phyloP scores from a whole-genome alignment of 2,113 vertebrate species.

The Fulmarus glacialis region DNA sequence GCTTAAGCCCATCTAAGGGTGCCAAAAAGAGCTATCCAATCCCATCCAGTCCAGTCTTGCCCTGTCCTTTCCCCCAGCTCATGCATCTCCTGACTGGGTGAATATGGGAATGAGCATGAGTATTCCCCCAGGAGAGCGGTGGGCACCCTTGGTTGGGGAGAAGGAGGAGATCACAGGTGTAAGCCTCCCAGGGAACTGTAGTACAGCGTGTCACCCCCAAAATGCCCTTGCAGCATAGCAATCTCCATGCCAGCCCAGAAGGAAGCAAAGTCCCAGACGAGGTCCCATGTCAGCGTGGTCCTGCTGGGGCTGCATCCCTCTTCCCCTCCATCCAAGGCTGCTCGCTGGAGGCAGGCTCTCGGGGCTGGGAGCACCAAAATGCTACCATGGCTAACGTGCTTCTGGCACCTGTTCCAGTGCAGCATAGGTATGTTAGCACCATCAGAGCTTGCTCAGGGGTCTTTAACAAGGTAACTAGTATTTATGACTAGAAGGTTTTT shows the following conservation, averaged over 20 bases:
- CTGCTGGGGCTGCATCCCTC: neutral
- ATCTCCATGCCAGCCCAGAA: neutral
- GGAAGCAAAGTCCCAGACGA: neutral
- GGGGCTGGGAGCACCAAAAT: neutral
- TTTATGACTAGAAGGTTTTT: neutral
- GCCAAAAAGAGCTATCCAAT: neutral
- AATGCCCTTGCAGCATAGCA: neutral
- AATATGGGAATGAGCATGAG: neutral
- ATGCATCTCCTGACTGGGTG: neutral
- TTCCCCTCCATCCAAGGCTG: neutral
- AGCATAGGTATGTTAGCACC: neutral
- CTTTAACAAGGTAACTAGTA: neutral
- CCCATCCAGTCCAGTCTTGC: neutral
- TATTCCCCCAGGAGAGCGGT: neutral
- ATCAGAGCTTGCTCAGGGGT: neutral
- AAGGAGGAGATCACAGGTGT: neutral
- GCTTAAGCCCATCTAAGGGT: neutral
- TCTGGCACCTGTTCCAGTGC: neutral
- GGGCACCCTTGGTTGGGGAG: fast-evolving
- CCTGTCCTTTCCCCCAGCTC: neutral
- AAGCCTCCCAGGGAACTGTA: neutral
- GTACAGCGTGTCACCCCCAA: neutral
- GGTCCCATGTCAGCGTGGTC: neutral
- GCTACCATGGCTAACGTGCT: fast-evolving
- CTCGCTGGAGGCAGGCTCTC: neutral